Evolutionary conservation across 2,797 vertebrate species (phyloP), one percentile per base, ranked within the genome.

Genomic region (Diceros bicornis): DNA sequence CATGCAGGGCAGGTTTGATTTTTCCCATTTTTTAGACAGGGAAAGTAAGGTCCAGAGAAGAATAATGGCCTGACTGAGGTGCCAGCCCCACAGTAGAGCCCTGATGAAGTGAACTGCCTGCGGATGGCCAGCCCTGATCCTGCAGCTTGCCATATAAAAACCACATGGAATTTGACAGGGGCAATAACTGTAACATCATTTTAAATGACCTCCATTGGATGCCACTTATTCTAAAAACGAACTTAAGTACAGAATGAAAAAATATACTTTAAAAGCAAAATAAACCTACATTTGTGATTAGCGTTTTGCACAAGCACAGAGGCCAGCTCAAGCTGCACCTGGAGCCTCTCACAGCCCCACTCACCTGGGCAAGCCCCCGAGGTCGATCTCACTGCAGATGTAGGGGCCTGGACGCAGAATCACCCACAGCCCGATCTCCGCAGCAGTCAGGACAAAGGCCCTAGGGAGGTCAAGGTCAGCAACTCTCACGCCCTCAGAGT

Each of bases 331-430:
- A 21, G 52, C 21, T 21, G 7, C 41, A 1, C 52, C 5, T 37
- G 12, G 52, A 71, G 50, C 16, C 66, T n/a, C 4, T 1, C 34
- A 61, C 1, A 6, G n/a, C 16, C 32, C 44, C 4, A 1, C 98
- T 98, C 95, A 99, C 99, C 99, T 99, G 32, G 99, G 99, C 89
- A 99, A 98, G 44, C 99, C 99, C 4, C 99, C 99, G 0, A 99
- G 99, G 97, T 99, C 99, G 81, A 99, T 98, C 10, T 99, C 99
- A 0, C 99, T 98, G 97, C 99, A 99, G 96, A 99, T 99, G 10
- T 99, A 99, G 0, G 99, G 99, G 11, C 99, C 99, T 6, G 99
- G 99, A 61, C 99, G 99, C 94, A 99, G 98, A 97, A 99, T 99
- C 91, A 99, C 99, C 99, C 99, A 99, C 77, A 99, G 97, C 29